phyloP scores from a whole-genome alignment of 2,888 invertebrate species.

The Proisotoma minuta region DNA sequence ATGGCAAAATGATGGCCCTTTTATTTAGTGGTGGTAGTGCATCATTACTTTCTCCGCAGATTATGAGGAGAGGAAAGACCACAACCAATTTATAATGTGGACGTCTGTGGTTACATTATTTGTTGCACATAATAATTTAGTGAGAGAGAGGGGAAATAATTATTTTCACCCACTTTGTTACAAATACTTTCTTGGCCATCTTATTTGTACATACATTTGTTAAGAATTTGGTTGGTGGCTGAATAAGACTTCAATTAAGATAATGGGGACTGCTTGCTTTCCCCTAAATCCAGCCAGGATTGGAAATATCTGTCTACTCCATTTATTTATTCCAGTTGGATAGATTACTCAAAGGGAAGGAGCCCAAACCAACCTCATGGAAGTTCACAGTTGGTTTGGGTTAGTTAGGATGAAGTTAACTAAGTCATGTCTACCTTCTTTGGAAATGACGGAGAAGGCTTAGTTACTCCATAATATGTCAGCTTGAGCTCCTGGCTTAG shows the following conservation, averaged over 20 bases:
- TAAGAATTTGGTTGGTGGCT: too few species aligned
- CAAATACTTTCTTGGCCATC: too few species aligned
- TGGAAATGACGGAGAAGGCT: neutral
- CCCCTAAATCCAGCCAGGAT: neutral
- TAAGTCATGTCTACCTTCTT: neutral
- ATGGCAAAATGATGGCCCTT: too few species aligned
- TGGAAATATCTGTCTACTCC: neutral
- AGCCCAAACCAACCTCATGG: slow-evolving; percentile 1
- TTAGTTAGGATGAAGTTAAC: slow-evolving; percentile 4
- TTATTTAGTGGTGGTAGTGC: too few species aligned
- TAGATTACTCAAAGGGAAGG: slow-evolving; percentile 4
- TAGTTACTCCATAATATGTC: neutral
- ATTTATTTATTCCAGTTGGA: slow-evolving; percentile 6
- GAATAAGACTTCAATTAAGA: slow-evolving; percentile 3
- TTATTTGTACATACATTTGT: too few species aligned
- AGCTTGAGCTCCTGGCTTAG: neutral
- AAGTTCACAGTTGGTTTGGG: neutral
- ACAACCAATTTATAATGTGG: too few species aligned
- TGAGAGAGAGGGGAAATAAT: too few species aligned
- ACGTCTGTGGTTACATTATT: too few species aligned
- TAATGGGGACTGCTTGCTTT: neutral
- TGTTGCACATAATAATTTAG: too few species aligned
- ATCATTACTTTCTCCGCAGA: too few species aligned
- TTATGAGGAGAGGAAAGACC: too few species aligned
- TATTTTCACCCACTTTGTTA: too few species aligned